These are phyloP conservation scores for Epinephelus moara DNA, from an alignment of 2,113 vertebrate genomes.

Conservation along the genomic window DNA sequence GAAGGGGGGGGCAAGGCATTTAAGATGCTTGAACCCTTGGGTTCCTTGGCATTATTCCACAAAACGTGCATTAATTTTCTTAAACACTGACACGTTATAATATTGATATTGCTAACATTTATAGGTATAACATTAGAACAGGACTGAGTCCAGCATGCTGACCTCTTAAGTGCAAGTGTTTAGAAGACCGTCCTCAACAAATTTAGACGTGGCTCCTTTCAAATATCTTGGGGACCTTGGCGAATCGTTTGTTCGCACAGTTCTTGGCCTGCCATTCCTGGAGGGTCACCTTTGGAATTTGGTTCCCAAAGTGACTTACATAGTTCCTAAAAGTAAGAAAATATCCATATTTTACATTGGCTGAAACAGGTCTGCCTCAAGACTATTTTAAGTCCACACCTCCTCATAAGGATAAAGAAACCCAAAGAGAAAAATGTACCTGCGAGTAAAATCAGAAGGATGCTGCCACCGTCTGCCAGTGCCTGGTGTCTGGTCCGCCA, in stretches of 20 bases:
- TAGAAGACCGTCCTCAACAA: not conserved
- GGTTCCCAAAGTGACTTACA: slow-evolving; percentile 31
- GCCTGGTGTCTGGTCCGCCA: slow-evolving; percentile 46
- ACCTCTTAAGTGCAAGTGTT: not conserved
- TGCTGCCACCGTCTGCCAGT: slow-evolving; percentile 66
- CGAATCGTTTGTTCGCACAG: slow-evolving; percentile 45
- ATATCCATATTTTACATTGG: not conserved
- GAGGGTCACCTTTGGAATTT: slow-evolving; percentile 27
- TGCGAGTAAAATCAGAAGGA: slow-evolving; percentile 73
- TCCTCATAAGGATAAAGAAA: not conserved
- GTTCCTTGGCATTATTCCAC: not conserved
- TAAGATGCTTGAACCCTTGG: not conserved
- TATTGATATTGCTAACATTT: too few species aligned
- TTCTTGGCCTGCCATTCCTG: slow-evolving; percentile 64
- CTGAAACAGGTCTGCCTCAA: not conserved
- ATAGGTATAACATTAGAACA: too few species aligned
- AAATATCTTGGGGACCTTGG: slow-evolving; percentile 51
- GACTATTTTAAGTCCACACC: not conserved
- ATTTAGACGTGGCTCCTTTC: not conserved
- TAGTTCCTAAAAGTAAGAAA: slow-evolving; percentile 71
- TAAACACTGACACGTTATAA: slow-evolving; percentile 1
- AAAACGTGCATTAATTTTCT: slow-evolving; percentile 20
- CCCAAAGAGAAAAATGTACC: slow-evolving; percentile 47
- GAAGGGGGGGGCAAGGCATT: not conserved
- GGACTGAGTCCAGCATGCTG: not conserved